These are phyloP conservation scores for Anastatus disparis DNA, from an alignment of 1,140 invertebrate species.

Conservation along the genomic window DNA sequence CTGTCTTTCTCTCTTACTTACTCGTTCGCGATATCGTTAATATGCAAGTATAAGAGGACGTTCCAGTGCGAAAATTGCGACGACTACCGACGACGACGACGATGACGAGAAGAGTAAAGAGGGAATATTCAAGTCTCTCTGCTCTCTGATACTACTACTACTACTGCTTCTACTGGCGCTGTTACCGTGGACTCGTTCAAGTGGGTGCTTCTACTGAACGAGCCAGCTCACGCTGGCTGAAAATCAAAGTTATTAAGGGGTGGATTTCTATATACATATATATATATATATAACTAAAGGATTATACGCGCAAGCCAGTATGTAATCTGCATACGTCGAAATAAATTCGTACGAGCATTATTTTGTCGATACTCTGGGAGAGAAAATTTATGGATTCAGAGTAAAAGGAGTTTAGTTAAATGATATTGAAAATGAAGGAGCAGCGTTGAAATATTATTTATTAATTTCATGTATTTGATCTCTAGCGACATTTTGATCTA, in stretches of 20 bases:
- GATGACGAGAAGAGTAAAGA: constrained; percentile 8
- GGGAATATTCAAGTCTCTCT: constrained; percentile 23
- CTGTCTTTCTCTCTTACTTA: background rate
- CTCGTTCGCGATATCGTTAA: constrained; percentile 31
- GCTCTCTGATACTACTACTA: too few relatives aligned
- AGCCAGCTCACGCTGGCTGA: background rate
- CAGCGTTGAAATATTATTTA: background rate
- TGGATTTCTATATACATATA: too few relatives aligned
- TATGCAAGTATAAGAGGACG: constrained; percentile 38
- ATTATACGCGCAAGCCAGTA: too few relatives aligned
- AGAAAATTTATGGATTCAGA: constrained; percentile 10
- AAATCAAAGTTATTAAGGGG: constrained; percentile 30
- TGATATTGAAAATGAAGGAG: background rate
- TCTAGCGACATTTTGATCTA: background rate
- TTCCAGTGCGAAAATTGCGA: constrained; percentile 11
- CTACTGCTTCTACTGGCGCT: too few relatives aligned
- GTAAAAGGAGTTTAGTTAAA: background rate
- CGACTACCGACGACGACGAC: background rate
- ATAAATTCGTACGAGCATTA: constrained; percentile 18
- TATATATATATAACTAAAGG: too few relatives aligned
- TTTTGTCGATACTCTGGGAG: constrained; percentile 9
- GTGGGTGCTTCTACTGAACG: constrained; percentile 26
- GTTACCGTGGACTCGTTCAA: background rate
- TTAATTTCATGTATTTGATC: background rate
- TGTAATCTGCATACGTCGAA: constrained; percentile 28